Base-by-base conservation (phyloP, 92 coral and sea anemone species). In the Palythoa heliodiscus region DNA sequence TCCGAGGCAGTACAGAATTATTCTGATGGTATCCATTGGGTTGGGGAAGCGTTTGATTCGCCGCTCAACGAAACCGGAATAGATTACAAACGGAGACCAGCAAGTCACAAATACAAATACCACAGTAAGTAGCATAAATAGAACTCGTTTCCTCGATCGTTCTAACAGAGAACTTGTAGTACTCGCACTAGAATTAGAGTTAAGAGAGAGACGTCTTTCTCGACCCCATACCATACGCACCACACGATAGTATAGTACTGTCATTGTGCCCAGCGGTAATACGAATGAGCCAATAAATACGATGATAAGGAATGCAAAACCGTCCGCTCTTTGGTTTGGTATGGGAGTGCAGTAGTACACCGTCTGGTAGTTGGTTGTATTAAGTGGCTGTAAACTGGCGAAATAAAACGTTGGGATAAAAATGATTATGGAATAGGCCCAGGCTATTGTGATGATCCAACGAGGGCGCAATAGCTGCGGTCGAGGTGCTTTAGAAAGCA, bases 51-150 rank as follows among this genome's bases (percentile, higher is more conserved):
- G 80, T 39, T 75, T 83, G 1, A 92, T 43, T 52, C 64, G 87
- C 63, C 85, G 70, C 83, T 92, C 95, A 3, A 92, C 47, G 24
- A 89, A 87, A 15, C 89, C 90, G 52, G 85, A 86, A 84, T 92
- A 92, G 47, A 92, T 75, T 23, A 92, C 88, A 39, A 89, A 92
- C 43, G 95, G 95, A 43, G 89, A 75, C 93, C 95, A 92, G 50
- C 95, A 92, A 17, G 85, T 52, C 3, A 89, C 20, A 71, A 92
- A 92, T 17, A 80, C 89, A 17, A 76, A 68, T 35, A 92, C 86
- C 5, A 92, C 91, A 58, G 23, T 89, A 2, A 92, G 78, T 52
- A 89, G 84, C 80, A 87, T 87, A 6, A 86, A 89, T 3, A 83
- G 53, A 52, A 92, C 95, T 23, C 88, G 82, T 71, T 76, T 89